A percentile compares a stretch with the other conserved stretches of the same genome.
Evolutionary conservation across 2,888 invertebrate genomes (phyloP).

Genomic region (Diaprepes abbreviatus): DNA sequence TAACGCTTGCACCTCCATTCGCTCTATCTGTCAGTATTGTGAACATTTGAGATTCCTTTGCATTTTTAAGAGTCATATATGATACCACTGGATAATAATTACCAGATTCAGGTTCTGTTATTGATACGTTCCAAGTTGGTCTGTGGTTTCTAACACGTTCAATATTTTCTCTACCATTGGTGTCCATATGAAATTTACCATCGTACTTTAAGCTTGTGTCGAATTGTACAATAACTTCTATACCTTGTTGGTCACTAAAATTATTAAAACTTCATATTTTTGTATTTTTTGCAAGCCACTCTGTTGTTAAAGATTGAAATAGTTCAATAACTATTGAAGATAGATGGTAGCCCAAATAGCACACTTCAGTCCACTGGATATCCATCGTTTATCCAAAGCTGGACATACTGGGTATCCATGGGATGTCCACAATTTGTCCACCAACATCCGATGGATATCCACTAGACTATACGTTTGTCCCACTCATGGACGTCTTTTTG

Average conservation of each 20-base stretch:
- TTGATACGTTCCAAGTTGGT: slow-evolving; percentile 79
- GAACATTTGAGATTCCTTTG: slow-evolving; percentile 68
- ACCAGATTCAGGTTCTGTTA: slow-evolving; percentile 71
- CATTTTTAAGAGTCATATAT: slow-evolving; percentile 70
- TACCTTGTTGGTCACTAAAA: slow-evolving; percentile 71
- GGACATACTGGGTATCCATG: too few species aligned
- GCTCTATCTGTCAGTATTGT: slow-evolving; percentile 74
- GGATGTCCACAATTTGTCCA: too few species aligned
- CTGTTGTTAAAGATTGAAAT: too few species aligned
- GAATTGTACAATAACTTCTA: slow-evolving; percentile 84
- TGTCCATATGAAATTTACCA: slow-evolving; percentile 88
- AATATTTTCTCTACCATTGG: slow-evolving; percentile 90
- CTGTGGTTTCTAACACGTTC: slow-evolving; percentile 76
- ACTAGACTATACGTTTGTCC: too few species aligned
- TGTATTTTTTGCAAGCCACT: too few species aligned
- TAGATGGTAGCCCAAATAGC: too few species aligned
- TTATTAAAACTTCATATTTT: neutral
- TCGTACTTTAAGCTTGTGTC: slow-evolving; percentile 73
- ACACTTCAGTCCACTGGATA: too few species aligned
- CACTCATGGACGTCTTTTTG: too few species aligned
- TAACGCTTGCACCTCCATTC: slow-evolving; percentile 74
- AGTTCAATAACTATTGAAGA: too few species aligned
- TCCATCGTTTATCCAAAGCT: too few species aligned
- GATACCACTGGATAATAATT: slow-evolving; percentile 84
- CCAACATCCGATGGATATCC: too few species aligned